Conservation (phyloP, 1,140 invertebrate genomes). For the Drosophila yakuba region DNA sequence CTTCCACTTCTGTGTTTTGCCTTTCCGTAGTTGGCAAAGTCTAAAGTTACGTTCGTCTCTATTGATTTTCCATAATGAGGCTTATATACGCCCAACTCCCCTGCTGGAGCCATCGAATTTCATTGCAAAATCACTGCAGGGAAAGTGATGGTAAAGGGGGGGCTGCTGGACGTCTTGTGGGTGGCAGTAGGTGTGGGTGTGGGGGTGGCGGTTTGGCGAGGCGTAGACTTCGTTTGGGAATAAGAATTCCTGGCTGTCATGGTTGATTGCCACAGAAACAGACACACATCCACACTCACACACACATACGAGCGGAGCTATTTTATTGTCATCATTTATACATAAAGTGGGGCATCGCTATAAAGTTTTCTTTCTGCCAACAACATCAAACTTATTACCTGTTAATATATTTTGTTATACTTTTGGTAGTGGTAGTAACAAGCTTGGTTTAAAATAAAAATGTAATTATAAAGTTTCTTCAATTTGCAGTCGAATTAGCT, state of each 20-base stretch:
- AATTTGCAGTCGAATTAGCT: no score
- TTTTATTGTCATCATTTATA: constrained; percentile 55
- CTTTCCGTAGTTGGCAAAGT: constrained; percentile 37
- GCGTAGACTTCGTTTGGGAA: constrained; percentile 14
- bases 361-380: not conserved
- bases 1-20: not conserved
- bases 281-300: constrained; percentile 23
- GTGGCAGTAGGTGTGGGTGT: not conserved
- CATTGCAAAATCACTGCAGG: constrained; percentile 45
- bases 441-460: no score
- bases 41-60: constrained; percentile 61
- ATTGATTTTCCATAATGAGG: constrained; percentile 70
- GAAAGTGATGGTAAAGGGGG: constrained; percentile 20
- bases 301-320: constrained; percentile 14
- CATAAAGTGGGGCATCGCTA: constrained; percentile 32
- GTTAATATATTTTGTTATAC: not conserved
- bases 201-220: not conserved
- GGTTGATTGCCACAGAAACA: constrained; percentile 40
- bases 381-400: not conserved
- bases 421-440: no score
- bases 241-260: constrained; percentile 43
- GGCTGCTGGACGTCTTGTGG: not conserved
- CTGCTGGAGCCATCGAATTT: constrained; percentile 33
- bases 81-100: constrained; percentile 37
- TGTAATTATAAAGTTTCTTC: no score